Evolutionary conservation across 2,797 vertebrate species (phyloP).

Genomic region (Simalia tracyae): DNA sequence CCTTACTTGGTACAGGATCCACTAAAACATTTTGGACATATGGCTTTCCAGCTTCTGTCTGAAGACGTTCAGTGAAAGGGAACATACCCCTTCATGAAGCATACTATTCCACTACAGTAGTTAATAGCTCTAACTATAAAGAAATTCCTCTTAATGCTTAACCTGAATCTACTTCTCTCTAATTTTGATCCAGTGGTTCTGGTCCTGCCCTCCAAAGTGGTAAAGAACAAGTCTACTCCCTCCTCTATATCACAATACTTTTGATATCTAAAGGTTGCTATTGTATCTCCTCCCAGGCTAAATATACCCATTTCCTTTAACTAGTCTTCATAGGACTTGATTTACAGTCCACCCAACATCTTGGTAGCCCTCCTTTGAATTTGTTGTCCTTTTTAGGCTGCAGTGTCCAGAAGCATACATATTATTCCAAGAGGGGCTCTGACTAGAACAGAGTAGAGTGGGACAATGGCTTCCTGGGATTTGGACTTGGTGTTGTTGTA

Average conservation of each 20-base stretch:
- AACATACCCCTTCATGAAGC: not conserved
- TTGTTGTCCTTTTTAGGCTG: not conserved
- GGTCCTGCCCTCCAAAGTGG: not conserved
- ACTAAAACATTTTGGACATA: not conserved
- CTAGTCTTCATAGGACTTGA: not conserved
- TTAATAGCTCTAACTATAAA: not conserved
- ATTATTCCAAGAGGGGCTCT: not conserved
- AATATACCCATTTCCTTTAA: not conserved
- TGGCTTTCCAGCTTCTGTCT: not conserved
- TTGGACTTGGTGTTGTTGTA: not conserved
- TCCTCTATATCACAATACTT: not conserved
- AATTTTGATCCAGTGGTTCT: not conserved
- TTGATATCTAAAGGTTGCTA: not conserved
- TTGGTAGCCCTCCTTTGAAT: not conserved
- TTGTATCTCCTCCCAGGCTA: not conserved
- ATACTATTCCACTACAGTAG: not conserved
- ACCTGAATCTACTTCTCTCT: not conserved
- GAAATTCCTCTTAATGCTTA: not conserved
- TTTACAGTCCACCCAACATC: not conserved
- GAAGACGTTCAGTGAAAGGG: not conserved
- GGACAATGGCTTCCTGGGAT: not conserved
- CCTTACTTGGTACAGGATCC: not conserved
- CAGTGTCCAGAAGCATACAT: not conserved
- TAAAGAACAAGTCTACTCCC: not conserved
- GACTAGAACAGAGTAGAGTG: not conserved